Evolutionary conservation across 2,797 vertebrate genomes (phyloP), one percentile per base, ranked within the genome.

Genomic region (Sitta carolinensis): DNA sequence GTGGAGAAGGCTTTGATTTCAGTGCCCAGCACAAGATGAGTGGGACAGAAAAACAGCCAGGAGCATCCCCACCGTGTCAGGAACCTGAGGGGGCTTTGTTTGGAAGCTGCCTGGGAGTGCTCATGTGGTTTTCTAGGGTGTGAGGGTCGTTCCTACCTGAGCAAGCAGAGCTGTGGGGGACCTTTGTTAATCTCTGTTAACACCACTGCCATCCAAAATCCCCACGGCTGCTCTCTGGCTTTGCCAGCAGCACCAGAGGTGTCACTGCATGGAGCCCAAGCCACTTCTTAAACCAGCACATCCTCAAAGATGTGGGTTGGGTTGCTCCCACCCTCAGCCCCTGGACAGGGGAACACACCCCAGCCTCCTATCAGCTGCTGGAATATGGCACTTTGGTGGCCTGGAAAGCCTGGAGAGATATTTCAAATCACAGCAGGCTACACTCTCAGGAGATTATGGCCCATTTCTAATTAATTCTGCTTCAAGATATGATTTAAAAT

Each of bases 121-220:
- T 66, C 1, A 0, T 1, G 22, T 3, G 32, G 42, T n/a, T 88
- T 77, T 47, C 32, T 22, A 10, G 48, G 1, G 2, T 3, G 7
- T 7, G 29, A 59, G 27, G 30, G 20, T 14, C 63, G 17, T 59
- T 84, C 47, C 14, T 30, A 57, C 30, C 4, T 2, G n/a, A 38
- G 69, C 62, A 57, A 47, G 50, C 57, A 59, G 80, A 75, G 61
- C 51, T 52, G 16, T 20, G 8, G 16, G 82, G 54, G 62, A 42
- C 13, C 43, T 10, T 23, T 15, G 55, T 5, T 2, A 21, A 2
- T 12, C 68, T 51, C 73, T 59, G 11, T 2, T 32, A 29, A n/a
- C 32, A 3, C 4, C 34, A 18, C 4, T 52, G 45, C 3, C 5
- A 48, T 2, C 36, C 66, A 10, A 32, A 84, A 70, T 4, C 14